Percentiles rank a stretch among this genome's conserved stretches.
Conservation (phyloP, 2,888 invertebrate genomes). For the Mellilla xanthometata region DNA sequence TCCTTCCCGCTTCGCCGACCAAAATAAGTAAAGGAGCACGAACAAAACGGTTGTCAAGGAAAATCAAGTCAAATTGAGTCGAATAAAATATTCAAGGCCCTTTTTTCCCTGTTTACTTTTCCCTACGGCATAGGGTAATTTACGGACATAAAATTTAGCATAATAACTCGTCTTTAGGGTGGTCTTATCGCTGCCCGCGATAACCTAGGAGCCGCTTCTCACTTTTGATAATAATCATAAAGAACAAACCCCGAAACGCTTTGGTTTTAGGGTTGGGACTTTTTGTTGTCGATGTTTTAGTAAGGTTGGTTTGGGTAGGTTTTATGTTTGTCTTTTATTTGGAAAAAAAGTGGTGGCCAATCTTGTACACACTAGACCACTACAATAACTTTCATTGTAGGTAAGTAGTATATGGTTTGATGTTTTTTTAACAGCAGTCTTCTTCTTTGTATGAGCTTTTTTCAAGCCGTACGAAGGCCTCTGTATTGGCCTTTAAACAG, state of each 20-base stretch:
- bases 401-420: no score
- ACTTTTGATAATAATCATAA: conserved; percentile 31
- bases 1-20: conserved; percentile 2
- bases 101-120: conserved; percentile 28
- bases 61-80: conserved; percentile 22
- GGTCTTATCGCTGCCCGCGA: conserved; percentile 30
- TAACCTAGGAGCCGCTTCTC: conserved; percentile 31
- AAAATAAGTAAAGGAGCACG: conserved; percentile 11
- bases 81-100: conserved; percentile 20
- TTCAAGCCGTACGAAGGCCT: no score
- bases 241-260: conserved; percentile 29
- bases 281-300: conserved; percentile 7
- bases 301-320: no score
- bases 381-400: no score
- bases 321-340: no score
- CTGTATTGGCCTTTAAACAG: no score
- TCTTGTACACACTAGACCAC: no score
- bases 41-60: conserved; percentile 21
- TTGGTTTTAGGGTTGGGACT: conserved; percentile 25
- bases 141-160: conserved; percentile 34
- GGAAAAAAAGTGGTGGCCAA: no score
- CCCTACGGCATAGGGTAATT: conserved; percentile 27
- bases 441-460: no score
- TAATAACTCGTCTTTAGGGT: conserved; percentile 34
- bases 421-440: no score